Conservation (phyloP, 2,113 vertebrate species). For the Dendrocopos noguchii region DNA sequence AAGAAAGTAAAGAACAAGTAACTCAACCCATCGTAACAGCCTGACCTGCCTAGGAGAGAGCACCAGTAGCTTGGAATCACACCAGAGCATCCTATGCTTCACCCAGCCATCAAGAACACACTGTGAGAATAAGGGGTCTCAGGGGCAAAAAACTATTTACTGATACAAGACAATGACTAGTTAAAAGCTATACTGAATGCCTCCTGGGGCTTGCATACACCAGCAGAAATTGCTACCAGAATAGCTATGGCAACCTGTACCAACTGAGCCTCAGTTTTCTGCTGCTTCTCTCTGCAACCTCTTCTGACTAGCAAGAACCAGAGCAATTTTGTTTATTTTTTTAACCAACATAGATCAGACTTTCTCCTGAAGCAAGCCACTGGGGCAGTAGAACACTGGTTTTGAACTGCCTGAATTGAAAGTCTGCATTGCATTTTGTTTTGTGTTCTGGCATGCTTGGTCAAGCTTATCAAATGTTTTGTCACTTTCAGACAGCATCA, state of each 20-base stretch:
- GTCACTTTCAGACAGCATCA: conserved; percentile 14
- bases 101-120: not conserved
- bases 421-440: not conserved
- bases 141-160: not conserved
- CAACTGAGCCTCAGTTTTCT: not conserved
- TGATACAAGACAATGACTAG: not conserved
- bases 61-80: not conserved
- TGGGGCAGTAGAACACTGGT: not conserved
- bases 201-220: not conserved
- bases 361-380: not conserved
- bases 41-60: not conserved
- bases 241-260: not conserved
- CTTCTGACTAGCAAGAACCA: not conserved
- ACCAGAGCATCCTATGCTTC: not conserved
- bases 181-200: not conserved
- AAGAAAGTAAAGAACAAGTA: not conserved
- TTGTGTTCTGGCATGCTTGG: not conserved
- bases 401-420: not conserved
- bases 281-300: not conserved
- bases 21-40: not conserved
- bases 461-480: conserved; percentile 33
- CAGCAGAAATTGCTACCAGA: not conserved
- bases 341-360: not conserved
- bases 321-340: not conserved
- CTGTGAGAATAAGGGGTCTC: not conserved